phyloP scores from a whole-genome alignment of 2,797 vertebrate species.

The Dendrocincla fuliginosa region DNA sequence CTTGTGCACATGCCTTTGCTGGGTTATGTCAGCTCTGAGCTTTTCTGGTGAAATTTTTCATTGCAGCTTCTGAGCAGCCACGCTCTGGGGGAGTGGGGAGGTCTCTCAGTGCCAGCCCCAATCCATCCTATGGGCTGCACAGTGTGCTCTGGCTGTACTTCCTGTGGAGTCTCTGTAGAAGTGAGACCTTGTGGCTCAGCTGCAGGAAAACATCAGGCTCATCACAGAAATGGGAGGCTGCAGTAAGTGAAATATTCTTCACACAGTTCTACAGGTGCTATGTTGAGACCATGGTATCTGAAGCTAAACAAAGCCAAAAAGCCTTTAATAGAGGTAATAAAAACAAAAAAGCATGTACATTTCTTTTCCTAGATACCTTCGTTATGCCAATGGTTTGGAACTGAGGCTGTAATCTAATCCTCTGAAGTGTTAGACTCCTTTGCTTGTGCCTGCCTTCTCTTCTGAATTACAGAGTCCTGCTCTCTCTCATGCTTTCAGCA shows the following conservation, averaged over 20 bases:
- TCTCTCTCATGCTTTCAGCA: background rate
- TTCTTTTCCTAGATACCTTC: background rate
- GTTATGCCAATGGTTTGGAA: background rate
- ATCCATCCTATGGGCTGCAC: accelerated
- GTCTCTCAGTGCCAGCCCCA: background rate
- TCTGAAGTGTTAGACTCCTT: background rate
- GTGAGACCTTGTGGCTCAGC: background rate
- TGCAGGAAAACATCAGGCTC: accelerated
- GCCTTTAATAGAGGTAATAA: background rate
- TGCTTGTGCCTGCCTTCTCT: background rate
- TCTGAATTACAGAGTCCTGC: background rate
- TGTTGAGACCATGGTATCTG: background rate
- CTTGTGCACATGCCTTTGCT: accelerated
- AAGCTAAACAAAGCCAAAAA: background rate
- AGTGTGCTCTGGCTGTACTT: accelerated
- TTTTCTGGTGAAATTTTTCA: background rate
- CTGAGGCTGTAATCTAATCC: background rate
- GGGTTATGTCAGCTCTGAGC: background rate
- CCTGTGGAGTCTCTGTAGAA: accelerated
- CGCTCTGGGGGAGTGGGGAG: background rate
- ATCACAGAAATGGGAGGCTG: background rate
- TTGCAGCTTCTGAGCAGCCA: accelerated
- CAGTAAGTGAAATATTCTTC: background rate
- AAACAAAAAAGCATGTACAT: background rate
- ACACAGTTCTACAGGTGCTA: accelerated